phyloP scores from a whole-genome alignment of 1,140 invertebrate species.

The Conus betulinus region DNA sequence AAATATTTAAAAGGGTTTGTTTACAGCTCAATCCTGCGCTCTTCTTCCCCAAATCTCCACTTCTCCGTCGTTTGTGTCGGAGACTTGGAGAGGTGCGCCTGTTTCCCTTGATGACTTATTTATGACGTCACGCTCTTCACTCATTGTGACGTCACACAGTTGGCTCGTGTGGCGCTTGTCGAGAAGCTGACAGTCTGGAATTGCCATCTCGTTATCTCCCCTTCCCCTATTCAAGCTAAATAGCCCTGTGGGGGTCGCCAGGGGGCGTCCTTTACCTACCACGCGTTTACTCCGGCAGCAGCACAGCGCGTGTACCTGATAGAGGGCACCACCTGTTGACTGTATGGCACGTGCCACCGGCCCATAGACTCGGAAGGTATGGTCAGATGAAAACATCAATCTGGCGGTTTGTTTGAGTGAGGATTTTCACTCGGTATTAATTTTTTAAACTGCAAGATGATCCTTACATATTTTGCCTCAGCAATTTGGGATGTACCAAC shows the following conservation, averaged over 20 bases:
- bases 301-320: slow-evolving; percentile 28
- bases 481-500: too few species aligned
- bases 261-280: slow-evolving; percentile 36
- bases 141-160: slow-evolving; percentile 20
- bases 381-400: background rate
- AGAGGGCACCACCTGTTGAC: slow-evolving; percentile 36
- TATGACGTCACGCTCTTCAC: slow-evolving; percentile 3
- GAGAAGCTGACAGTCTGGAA: slow-evolving; percentile 19
- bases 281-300: slow-evolving; percentile 5
- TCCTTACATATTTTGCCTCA: too few species aligned
- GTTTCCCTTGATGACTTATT: background rate
- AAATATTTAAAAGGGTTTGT: slow-evolving; percentile 39
- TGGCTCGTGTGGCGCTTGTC: background rate
- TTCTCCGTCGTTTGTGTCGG: slow-evolving; percentile 3
- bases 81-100: background rate
- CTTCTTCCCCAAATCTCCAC: background rate
- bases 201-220: slow-evolving; percentile 40
- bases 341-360: background rate
- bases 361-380: background rate
- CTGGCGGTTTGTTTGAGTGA: background rate
- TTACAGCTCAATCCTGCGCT: slow-evolving; percentile 13
- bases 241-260: slow-evolving; percentile 28
- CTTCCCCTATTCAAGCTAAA: slow-evolving; percentile 37
- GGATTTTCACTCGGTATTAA: too few species aligned
- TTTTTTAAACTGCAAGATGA: too few species aligned